Conservation (phyloP, 2,888 invertebrate genomes). For the Liposcelis brunnea region DNA sequence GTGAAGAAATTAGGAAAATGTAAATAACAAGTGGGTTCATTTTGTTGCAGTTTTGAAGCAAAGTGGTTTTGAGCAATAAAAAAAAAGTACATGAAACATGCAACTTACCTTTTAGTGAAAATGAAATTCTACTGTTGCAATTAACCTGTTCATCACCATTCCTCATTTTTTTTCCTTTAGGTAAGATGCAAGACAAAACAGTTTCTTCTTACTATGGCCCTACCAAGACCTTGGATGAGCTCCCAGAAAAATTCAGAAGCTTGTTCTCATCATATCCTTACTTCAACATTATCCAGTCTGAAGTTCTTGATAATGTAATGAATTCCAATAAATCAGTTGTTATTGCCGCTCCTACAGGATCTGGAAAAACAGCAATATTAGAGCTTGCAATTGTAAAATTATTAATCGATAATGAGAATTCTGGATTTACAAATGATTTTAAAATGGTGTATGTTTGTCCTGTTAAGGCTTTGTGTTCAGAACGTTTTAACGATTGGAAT, state of each 20-base stretch:
- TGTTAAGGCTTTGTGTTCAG: conserved; percentile 59
- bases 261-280: conserved; percentile 38
- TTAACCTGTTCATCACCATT: no score
- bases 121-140: no score
- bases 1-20: no score
- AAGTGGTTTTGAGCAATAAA: no score
- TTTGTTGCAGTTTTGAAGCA: no score
- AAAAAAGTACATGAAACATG: no score
- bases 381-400: conserved; percentile 58
- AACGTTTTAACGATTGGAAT: conserved; percentile 54
- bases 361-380: conserved; percentile 69
- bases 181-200: no score
- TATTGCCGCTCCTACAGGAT: conserved; percentile 64
- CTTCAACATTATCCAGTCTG: conserved; percentile 59
- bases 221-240: conserved; percentile 17
- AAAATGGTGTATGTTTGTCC: conserved; percentile 72
- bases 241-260: conserved; percentile 31
- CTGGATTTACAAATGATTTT: conserved; percentile 26
- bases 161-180: no score
- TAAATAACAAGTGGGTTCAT: no score
- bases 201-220: background rate
- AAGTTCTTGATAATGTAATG: conserved; percentile 47
- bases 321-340: conserved; percentile 54
- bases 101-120: no score
- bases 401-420: conserved; percentile 35